Conservation (phyloP, 2,888 invertebrate species). For the Adineta ricciae region DNA sequence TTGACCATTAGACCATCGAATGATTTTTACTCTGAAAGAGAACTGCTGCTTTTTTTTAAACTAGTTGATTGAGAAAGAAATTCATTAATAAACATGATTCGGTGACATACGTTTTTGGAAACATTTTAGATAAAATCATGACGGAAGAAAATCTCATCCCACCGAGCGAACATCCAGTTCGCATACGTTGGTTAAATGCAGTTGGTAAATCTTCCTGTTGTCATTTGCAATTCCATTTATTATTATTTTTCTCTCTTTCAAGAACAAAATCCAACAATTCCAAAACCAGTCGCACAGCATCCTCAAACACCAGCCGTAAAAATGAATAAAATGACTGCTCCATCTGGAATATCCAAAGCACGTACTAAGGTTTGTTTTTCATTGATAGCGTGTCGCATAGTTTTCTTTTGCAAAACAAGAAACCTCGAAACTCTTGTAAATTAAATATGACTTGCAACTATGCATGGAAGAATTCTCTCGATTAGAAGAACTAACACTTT, state of each 20-base stretch:
- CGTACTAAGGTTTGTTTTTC: neutral
- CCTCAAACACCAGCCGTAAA: neutral
- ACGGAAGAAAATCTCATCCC: neutral
- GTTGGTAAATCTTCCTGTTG: neutral
- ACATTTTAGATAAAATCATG: neutral
- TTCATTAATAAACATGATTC: neutral
- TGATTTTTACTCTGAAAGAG: neutral
- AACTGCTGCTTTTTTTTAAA: too few relatives aligned
- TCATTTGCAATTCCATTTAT: neutral
- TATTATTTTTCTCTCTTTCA: neutral
- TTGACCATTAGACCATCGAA: neutral
- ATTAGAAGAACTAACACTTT: too few relatives aligned
- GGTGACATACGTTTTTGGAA: neutral
- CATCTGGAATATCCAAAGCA: neutral
- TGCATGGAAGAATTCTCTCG: too few relatives aligned
- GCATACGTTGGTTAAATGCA: conserved; percentile 15
- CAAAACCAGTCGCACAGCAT: neutral
- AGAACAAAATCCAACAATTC: neutral
- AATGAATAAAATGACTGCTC: neutral
- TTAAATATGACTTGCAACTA: too few relatives aligned
- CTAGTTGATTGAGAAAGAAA: neutral
- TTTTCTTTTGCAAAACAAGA: too few relatives aligned
- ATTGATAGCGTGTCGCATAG: too few relatives aligned
- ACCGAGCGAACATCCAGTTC: neutral
- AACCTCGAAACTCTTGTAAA: too few relatives aligned